Evolutionary conservation across 2,113 vertebrate genomes (phyloP).

Genomic region (Cephalopholis sonnerati): DNA sequence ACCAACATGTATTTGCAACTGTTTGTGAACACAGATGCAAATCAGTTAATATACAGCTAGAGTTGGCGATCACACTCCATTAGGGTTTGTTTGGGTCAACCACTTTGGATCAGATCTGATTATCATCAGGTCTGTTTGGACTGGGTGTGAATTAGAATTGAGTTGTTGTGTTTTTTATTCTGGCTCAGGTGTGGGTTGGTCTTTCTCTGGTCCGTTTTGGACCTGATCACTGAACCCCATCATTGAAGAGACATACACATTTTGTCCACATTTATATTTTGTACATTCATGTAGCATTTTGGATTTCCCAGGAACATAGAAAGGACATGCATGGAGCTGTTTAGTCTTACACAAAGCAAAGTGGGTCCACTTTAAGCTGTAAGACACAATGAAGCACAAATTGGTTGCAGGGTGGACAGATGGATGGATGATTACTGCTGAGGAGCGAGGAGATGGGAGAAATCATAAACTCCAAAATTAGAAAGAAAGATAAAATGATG

Average conservation of each 20-base stretch:
- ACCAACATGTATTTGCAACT: background rate
- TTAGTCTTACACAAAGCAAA: constrained; percentile 36
- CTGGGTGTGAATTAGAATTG: background rate
- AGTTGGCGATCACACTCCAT: background rate
- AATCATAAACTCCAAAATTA: constrained; percentile 71
- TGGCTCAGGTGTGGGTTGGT: background rate
- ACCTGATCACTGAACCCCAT: background rate
- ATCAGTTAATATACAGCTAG: background rate
- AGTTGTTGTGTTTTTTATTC: no score
- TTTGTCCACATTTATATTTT: no score
- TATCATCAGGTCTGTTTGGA: background rate
- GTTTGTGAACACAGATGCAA: background rate
- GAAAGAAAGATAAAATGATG: constrained; percentile 65
- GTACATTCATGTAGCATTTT: background rate
- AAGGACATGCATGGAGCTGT: background rate
- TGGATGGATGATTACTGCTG: constrained; percentile 70
- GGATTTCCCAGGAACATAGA: background rate
- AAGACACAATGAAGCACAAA: constrained; percentile 25
- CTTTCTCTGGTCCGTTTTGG: background rate
- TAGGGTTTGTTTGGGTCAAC: background rate
- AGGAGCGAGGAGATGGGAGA: constrained; percentile 63
- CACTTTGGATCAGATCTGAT: background rate
- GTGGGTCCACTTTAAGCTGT: constrained; percentile 52
- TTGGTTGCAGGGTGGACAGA: constrained; percentile 64
- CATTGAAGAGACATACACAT: background rate